Percentiles rank a stretch among this genome's conserved stretches.
phyloP scores from a whole-genome alignment of 2,888 invertebrate species.

The Drosophila kanekoi region DNA sequence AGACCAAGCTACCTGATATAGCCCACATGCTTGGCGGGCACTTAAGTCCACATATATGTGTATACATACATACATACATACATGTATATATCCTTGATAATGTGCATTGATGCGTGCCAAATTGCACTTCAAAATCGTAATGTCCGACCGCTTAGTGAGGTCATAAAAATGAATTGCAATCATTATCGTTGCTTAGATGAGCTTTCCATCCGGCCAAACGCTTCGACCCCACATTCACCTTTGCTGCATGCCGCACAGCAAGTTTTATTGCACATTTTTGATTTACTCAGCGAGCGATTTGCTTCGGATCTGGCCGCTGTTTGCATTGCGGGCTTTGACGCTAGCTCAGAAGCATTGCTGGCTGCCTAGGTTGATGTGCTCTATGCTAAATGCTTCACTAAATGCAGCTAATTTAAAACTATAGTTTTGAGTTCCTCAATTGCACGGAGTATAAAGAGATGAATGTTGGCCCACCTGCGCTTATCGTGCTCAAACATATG shows the following conservation, averaged over 20 bases:
- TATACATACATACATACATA: too few species aligned
- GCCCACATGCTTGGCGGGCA: conserved; percentile 11
- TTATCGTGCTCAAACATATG: conserved; percentile 75
- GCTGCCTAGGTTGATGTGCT: too few species aligned
- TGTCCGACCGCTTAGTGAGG: conserved; percentile 67
- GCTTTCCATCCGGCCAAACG: conserved; percentile 38
- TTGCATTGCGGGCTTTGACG: conserved; percentile 25
- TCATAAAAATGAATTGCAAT: conserved; percentile 79
- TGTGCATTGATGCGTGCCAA: conserved; percentile 66
- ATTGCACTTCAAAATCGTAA: conserved; percentile 60
- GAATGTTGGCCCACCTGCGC: conserved; percentile 26
- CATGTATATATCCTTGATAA: conserved; percentile 23
- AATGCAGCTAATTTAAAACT: conserved; percentile 71
- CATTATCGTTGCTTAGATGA: conserved; percentile 80
- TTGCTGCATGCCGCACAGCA: conserved; percentile 57
- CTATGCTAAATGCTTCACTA: too few species aligned
- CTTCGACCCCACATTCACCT: conserved; percentile 22
- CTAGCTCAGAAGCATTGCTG: conserved; percentile 1
- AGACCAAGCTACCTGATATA: conserved; percentile 1
- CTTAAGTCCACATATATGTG: too few species aligned
- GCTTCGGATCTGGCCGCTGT: conserved; percentile 26
- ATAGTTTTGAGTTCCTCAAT: conserved; percentile 59
- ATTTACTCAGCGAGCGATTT: conserved; percentile 58
- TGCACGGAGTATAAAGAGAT: conserved; percentile 17
- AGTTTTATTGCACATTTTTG: conserved; percentile 75